Percentiles rank a stretch among this genome's conserved stretches.
Conservation (phyloP, 2,888 invertebrate species). For the Tenthredo livida region DNA sequence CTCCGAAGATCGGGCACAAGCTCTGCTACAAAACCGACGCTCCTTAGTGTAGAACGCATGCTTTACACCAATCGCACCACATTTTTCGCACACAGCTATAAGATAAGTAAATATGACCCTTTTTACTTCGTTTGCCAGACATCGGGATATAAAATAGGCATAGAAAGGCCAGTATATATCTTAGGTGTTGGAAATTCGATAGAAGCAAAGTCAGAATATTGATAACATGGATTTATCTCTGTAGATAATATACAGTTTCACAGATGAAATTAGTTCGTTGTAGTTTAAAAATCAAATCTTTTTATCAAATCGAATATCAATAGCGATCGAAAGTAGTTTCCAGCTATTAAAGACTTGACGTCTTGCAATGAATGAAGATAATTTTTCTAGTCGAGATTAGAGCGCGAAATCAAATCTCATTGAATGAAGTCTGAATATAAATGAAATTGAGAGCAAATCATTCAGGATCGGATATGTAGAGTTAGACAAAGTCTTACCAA, state of each 20-base stretch:
- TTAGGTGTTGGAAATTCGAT: neutral
- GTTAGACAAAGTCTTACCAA: slow-evolving; percentile 83
- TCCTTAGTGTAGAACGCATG: slow-evolving; percentile 93
- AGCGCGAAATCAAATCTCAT: neutral
- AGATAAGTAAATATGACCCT: slow-evolving; percentile 36
- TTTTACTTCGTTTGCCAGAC: neutral
- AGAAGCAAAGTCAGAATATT: neutral
- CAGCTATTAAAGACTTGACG: too few relatives aligned
- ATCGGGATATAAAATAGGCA: neutral
- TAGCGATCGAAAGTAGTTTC: neutral
- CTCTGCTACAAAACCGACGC: slow-evolving; percentile 89
- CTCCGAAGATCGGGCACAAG: slow-evolving; percentile 84
- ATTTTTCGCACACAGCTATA: slow-evolving; percentile 90
- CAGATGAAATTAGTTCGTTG: neutral
- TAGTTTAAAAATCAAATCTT: neutral
- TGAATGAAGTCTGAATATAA: neutral
- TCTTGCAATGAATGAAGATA: neutral
- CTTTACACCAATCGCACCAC: slow-evolving; percentile 91
- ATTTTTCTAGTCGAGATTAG: neutral
- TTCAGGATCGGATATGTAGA: neutral
- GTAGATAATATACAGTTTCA: too few relatives aligned
- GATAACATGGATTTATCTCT: neutral
- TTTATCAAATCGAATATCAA: neutral
- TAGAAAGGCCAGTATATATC: neutral
- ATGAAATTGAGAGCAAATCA: neutral